phyloP scores from a whole-genome alignment of 2,797 vertebrate genomes.

The Alectoris magna region DNA sequence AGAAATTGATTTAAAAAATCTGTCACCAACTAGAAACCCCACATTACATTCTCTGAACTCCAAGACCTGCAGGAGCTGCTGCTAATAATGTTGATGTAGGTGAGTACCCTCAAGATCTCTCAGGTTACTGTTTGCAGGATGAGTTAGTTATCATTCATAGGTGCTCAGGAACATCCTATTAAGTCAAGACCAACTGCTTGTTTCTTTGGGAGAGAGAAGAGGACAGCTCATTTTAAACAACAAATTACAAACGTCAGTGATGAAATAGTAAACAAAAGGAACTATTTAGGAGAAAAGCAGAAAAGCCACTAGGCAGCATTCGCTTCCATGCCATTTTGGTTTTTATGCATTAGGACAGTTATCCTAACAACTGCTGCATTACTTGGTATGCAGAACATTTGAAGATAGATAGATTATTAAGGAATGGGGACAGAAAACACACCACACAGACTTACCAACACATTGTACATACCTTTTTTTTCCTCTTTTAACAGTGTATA shows the following conservation, averaged over 20 bases:
- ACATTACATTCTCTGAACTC: neutral
- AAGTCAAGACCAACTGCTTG: neutral
- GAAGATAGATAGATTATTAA: constrained; percentile 50
- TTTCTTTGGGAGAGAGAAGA: neutral
- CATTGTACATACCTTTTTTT: neutral
- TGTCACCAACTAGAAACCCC: neutral
- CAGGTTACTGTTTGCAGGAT: neutral
- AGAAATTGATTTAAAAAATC: neutral
- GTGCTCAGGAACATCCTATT: neutral
- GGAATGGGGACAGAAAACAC: constrained; percentile 29
- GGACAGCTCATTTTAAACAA: neutral
- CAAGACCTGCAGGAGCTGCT: neutral
- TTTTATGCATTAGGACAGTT: constrained; percentile 32
- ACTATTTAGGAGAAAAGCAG: neutral
- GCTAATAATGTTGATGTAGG: neutral
- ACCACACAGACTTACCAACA: constrained; percentile 53
- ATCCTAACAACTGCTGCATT: constrained; percentile 54
- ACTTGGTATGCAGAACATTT: constrained; percentile 13
- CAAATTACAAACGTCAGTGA: neutral
- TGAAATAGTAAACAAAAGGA: neutral
- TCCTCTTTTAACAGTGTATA: constrained; percentile 57
- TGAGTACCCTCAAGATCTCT: neutral
- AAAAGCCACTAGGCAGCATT: constrained; percentile 24
- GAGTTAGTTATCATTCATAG: neutral
- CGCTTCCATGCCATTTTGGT: neutral